phyloP scores from a whole-genome alignment of 2,113 vertebrate genomes.

The Podarcis cretensis region DNA sequence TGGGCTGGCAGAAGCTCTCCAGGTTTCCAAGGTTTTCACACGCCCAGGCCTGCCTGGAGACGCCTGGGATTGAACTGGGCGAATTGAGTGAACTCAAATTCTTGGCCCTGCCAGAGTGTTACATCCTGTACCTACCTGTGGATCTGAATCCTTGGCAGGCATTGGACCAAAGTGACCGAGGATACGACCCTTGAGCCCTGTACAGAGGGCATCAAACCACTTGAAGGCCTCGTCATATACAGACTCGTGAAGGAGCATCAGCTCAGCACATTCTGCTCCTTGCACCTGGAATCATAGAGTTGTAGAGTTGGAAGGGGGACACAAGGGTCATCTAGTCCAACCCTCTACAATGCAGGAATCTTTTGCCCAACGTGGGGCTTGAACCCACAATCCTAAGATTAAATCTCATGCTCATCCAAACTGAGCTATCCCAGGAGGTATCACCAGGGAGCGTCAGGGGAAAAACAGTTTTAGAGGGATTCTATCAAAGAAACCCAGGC shows the following conservation, averaged over 20 bases:
- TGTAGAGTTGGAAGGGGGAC: too few species aligned
- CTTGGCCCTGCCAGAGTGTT: conserved; percentile 19
- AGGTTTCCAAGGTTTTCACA: too few species aligned
- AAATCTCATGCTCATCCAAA: too few species aligned
- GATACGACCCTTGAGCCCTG: conserved; percentile 79
- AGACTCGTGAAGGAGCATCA: conserved; percentile 77
- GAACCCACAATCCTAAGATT: too few species aligned
- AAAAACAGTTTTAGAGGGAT: background rate
- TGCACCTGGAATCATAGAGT: conserved; percentile 74
- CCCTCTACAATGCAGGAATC: too few species aligned
- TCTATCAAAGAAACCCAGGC: background rate
- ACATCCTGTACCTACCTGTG: conserved; percentile 74
- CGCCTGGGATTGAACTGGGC: too few species aligned
- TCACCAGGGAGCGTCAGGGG: too few species aligned
- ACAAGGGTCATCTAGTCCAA: too few species aligned
- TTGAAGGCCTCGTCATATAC: conserved; percentile 81
- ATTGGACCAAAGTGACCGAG: conserved; percentile 84
- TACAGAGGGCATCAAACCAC: conserved; percentile 82
- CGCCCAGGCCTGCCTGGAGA: too few species aligned
- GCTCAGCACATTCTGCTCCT: conserved; percentile 76
- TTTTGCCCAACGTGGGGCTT: too few species aligned
- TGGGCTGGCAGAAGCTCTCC: too few species aligned
- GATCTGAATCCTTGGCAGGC: conserved; percentile 82
- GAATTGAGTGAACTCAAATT: background rate
- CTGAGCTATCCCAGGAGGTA: too few species aligned